Conservation (phyloP, 2,113 vertebrate genomes). For the Hemicordylus capensis region DNA sequence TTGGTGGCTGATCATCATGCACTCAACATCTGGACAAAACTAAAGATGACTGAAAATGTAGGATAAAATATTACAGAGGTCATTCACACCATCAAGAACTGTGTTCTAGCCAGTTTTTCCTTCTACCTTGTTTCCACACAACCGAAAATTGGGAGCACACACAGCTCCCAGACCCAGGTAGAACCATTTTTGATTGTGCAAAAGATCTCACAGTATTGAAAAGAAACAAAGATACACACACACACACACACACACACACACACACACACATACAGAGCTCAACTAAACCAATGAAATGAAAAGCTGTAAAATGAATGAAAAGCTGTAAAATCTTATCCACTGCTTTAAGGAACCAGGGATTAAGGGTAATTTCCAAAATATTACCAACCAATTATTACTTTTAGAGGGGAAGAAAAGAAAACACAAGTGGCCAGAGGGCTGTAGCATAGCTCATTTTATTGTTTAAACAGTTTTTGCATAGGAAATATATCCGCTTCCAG, state of each 20-base stretch:
- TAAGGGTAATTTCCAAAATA: constrained; percentile 44
- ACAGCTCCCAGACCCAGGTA: no score
- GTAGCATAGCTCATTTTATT: constrained; percentile 99
- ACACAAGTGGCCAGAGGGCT: constrained; percentile 73
- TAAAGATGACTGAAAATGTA: not conserved
- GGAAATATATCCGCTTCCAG: constrained; percentile 99
- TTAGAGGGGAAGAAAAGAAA: constrained; percentile 47
- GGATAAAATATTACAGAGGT: not conserved
- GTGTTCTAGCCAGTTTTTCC: not conserved
- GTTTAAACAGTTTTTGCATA: constrained; percentile 99
- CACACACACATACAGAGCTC: no score
- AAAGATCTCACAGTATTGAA: no score
- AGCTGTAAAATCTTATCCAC: accelerated
- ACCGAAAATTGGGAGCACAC: no score
- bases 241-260: no score
- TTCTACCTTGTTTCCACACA: not conserved
- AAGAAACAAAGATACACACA: no score
- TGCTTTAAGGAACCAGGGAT: not conserved
- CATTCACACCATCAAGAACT: no score
- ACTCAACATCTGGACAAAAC: constrained; percentile 4
- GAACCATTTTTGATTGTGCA: accelerated
- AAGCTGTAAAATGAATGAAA: not conserved
- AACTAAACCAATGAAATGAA: not conserved
- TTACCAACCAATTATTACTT: not conserved
- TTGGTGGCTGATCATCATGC: not conserved